A percentile compares a stretch with the other conserved stretches of the same genome.
These are phyloP conservation scores for Ptychodera flava DNA, from an alignment of 35 echinoderm and acorn worm genomes.

Conservation along the genomic window DNA sequence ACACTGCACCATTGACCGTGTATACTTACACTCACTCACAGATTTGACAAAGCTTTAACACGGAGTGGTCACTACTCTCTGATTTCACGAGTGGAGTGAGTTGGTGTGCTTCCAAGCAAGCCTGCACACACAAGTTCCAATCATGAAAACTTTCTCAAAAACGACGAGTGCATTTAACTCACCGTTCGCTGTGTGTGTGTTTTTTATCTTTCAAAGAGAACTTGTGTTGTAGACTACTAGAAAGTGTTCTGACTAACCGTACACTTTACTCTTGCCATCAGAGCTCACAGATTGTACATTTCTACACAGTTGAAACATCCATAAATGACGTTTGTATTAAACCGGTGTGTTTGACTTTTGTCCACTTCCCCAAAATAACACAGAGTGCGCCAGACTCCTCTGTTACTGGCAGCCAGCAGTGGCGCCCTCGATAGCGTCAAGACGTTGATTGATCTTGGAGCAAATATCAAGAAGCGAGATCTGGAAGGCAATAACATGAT, in stretches of 20 bases:
- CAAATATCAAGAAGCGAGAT: slow-evolving; percentile 58
- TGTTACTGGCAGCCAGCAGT: slow-evolving; percentile 85
- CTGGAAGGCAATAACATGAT: slow-evolving; percentile 87
- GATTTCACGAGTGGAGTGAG: neutral
- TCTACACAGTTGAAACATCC: neutral
- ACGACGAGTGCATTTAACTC: no score
- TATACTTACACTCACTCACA: no score
- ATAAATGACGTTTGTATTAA: no score
- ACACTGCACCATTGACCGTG: no score
- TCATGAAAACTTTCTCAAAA: neutral
- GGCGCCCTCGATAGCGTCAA: slow-evolving; percentile 85
- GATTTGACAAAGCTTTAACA: neutral
- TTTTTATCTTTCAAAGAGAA: no score
- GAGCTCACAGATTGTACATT: neutral
- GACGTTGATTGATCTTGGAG: slow-evolving; percentile 70
- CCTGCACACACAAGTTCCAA: neutral
- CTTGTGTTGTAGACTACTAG: neutral
- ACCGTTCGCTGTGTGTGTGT: no score
- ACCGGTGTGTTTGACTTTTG: no score
- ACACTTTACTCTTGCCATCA: neutral
- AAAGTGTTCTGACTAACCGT: neutral
- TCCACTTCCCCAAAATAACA: no score
- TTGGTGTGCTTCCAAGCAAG: neutral
- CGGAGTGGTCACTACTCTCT: neutral
- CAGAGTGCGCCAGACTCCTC: slow-evolving; percentile 75